These are phyloP conservation scores for Agapornis canus DNA, from an alignment of 2,797 vertebrate species.

Conservation along the genomic window DNA sequence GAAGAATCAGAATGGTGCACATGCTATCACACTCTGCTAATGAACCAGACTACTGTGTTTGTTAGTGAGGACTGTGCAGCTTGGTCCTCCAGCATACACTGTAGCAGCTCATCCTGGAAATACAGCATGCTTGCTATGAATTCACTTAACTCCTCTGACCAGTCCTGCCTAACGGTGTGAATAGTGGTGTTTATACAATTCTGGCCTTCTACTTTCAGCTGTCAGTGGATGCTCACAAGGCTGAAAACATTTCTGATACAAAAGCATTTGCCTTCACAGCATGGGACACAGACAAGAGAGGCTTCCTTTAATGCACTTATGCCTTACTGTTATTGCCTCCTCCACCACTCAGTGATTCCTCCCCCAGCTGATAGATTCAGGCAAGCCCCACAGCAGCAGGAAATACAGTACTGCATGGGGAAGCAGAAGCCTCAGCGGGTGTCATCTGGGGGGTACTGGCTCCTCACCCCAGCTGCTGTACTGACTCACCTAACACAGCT, in stretches of 20 bases:
- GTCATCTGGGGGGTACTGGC: not conserved
- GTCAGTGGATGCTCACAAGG: not conserved
- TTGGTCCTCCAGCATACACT: accelerated
- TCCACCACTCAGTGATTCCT: not conserved
- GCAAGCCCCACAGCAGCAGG: not conserved
- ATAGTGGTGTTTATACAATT: not conserved
- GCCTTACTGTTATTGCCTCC: not conserved
- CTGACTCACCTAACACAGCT: not conserved
- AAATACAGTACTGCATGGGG: not conserved
- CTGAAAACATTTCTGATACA: not conserved
- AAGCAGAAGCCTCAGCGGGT: not conserved
- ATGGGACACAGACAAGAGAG: not conserved
- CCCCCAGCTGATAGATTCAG: not conserved
- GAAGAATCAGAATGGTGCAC: not conserved
- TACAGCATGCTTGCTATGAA: not conserved
- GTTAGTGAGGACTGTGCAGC: not conserved
- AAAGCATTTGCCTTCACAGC: not conserved
- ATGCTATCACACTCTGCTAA: not conserved
- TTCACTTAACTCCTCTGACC: not conserved
- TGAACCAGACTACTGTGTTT: not conserved
- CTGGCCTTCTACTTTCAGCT: not conserved
- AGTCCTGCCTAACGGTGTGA: not conserved
- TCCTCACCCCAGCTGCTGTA: not conserved
- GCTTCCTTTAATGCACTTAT: not conserved
- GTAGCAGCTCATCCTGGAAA: not conserved